Percentiles rank a stretch among this genome's conserved stretches.
phyloP scores from a whole-genome alignment of 2,113 vertebrate species.

The Gymnogyps californianus region DNA sequence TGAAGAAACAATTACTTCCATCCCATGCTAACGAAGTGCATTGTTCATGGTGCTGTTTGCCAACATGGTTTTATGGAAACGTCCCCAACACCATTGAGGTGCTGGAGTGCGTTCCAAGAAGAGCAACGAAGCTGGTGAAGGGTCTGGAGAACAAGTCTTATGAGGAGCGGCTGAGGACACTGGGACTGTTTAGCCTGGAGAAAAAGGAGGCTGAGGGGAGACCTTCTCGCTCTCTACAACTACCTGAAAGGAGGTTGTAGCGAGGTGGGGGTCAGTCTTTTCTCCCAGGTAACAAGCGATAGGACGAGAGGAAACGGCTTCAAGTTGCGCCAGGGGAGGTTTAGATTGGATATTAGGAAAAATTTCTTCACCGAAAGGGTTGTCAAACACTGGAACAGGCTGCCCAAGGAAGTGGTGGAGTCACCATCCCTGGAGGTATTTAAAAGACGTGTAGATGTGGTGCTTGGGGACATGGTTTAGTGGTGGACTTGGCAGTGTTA shows the following conservation, averaged over 20 bases:
- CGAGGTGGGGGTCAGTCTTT: fast-evolving
- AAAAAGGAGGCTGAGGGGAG: neutral
- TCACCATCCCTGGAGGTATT: neutral
- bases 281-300: neutral
- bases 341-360: too few relatives aligned
- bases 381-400: neutral
- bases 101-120: fast-evolving
- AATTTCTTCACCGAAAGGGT: fast-evolving
- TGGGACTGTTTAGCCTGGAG: neutral
- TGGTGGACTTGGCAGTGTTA: neutral
- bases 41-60: neutral
- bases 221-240: neutral
- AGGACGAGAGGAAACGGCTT: too few relatives aligned
- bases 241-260: neutral
- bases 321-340: too few relatives aligned
- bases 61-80: neutral
- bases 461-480: fast-evolving
- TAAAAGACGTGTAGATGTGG: fast-evolving
- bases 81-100: neutral
- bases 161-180: neutral
- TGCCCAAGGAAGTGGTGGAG: neutral
- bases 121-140: neutral
- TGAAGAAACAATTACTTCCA: neutral
- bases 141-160: neutral
- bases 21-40: fast-evolving